Percentiles rank a stretch among this genome's conserved stretches.
Conservation (phyloP, 2,113 vertebrate species). For the Pelvicachromis taeniatus region DNA sequence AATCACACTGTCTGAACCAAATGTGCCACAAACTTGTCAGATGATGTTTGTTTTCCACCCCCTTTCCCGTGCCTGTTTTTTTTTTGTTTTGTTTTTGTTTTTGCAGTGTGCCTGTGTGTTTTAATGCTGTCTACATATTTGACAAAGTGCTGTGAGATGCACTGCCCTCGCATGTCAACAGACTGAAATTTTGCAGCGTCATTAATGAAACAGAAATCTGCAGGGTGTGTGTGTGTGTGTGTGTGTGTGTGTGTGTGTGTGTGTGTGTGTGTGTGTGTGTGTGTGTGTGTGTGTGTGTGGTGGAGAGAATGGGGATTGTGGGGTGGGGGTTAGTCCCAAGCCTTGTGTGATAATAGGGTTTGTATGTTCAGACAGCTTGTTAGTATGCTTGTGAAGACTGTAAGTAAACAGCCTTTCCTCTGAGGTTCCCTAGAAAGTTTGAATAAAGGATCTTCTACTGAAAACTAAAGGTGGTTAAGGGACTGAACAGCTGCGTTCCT, state of each 20-base stretch:
- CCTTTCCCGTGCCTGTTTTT: constrained; percentile 10
- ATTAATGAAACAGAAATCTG: constrained; percentile 50
- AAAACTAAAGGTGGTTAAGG: constrained; percentile 42
- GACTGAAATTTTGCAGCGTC: constrained; percentile 27
- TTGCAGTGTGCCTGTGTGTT: constrained; percentile 24
- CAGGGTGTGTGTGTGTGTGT: neutral
- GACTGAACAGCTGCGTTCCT: constrained; percentile 42
- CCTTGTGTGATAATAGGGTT: constrained; percentile 50
- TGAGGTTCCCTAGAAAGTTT: constrained; percentile 33
- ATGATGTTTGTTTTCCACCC: constrained; percentile 58
- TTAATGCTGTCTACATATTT: constrained; percentile 46
- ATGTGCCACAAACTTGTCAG: constrained; percentile 67
- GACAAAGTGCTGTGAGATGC: constrained; percentile 51
- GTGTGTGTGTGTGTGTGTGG: neutral
- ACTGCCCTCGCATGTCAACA: constrained; percentile 10
- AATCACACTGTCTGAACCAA: constrained; percentile 65
- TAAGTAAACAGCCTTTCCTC: constrained; percentile 48
- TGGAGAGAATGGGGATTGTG: neutral
- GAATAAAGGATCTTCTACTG: constrained; percentile 49
- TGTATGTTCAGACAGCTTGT: constrained; percentile 56
- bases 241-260: neutral
- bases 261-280: no score
- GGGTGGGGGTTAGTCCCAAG: neutral
- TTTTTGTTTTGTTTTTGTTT: neutral
- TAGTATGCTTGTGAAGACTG: constrained; percentile 32